Base-by-base conservation (phyloP, 92 coral and sea anemone genomes). In the Nematostella vectensis region DNA sequence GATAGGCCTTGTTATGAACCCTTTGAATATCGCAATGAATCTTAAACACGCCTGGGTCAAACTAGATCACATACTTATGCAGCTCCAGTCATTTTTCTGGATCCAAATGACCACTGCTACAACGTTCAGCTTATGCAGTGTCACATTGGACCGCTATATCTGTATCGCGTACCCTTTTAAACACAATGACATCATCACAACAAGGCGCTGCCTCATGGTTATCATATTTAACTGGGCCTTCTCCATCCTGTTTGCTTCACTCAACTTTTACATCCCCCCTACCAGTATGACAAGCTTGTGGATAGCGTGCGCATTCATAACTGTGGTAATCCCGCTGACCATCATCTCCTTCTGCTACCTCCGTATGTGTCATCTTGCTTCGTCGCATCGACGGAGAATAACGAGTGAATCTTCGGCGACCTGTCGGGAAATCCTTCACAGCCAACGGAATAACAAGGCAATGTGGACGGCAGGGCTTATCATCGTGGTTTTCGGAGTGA, bases 81-180 rank as follows among this genome's bases (percentile, higher is more conserved):
- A 44, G 9, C 16, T 45, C 4, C 44, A 65, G 27, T 27, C 62
- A 12, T 58, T 58, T 58, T 40, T 65, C 24, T 53, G 54, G 62
- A 42, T 55, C 28, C 54, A 54, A 18, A 13, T 57, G 52, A 44
- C 61, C 10, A 31, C 63, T 0, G 72, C 72, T 2, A 65, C 62
- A 29, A 65, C 63, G 1, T 55, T 65, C 24, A 65, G 58, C 25
- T 49, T 73, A 2, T 57, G 55, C 39, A 67, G 55, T 2, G 63
- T 73, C 42, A 65, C 74, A 11, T 1, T 73, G 6, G 79, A 73
- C 26, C 66, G 79, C 17, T 66, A 40, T 36, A 4, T 73, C 15
- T 72, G 72, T 6, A 52, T 73, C 11, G 58, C 65, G n/a, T 64
- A 15, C 27, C 49, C 65, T 1, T 50, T 65, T 13, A 25, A 48